Base-by-base conservation (phyloP, 2,888 invertebrate species). In the Caenorhabditis doughertyi region DNA sequence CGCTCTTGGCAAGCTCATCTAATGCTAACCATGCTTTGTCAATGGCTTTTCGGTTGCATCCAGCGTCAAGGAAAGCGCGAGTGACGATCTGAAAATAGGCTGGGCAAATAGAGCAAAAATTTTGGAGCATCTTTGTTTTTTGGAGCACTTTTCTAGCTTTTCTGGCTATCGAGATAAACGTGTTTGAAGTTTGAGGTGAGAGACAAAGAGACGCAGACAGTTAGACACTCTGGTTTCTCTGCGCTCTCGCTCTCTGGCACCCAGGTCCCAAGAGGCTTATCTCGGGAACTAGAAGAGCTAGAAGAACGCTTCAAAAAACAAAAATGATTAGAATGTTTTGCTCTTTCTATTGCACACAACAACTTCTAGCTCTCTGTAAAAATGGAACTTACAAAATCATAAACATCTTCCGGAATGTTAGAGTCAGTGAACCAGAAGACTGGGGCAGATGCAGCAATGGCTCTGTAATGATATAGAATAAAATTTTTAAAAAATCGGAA, bases 1-100 rank as follows among this genome's bases (percentile, higher is more conserved):
- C 94, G 92, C 93, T 92, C 21, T 92, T 91, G 8, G 93, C 92
- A 44, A 94, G 79, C 8, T 92, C 92, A 35, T 92, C 94, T 72
- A 97, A 94, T 8, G 94, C 93, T 68, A 92, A 92, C 97, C 97
- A 98, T 0, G 96, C 95, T 71, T 94, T 94, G 56, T 93, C 93
- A 70, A 98, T 95, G 81, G 95, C 95, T 3, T 93, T 92, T 0
- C 84, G 60, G 64, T 87, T 88, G 77, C 91, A 91, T 5, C 94
- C 93, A 2, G 93, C 94, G 9, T 93, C 92, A 23, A 92, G 9
- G 83, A 72, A 16, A 51, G 62, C 8, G 58, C 88, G 29, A 88
- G 81, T 32, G 62, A 77, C 2, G 51, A 35, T 64, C 79, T 76
- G 62, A 53, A 79, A 79, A 35, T 29, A n/a, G 29, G 9, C n/a